Conservation (phyloP, 2,797 vertebrate genomes). For the Odontamblyopus lacepedii region DNA sequence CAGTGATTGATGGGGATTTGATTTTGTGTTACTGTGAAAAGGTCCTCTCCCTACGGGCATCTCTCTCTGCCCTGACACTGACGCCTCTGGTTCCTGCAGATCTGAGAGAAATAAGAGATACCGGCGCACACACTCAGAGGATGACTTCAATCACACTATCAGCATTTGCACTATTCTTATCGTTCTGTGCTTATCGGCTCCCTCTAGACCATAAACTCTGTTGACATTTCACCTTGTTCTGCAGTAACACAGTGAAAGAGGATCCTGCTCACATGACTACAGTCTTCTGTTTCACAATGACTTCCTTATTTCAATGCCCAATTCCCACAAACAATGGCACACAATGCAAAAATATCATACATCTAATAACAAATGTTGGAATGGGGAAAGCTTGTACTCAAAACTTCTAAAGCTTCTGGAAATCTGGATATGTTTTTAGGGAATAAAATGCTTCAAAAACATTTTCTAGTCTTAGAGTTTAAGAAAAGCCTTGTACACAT, state of each 20-base stretch:
- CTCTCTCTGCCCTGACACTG: slow-evolving; percentile 54
- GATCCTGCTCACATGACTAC: slow-evolving; percentile 32
- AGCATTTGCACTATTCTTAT: slow-evolving; percentile 61
- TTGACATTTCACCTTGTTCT: slow-evolving; percentile 72
- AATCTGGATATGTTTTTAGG: background rate
- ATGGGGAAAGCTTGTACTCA: background rate
- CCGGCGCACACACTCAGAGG: slow-evolving; percentile 37
- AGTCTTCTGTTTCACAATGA: slow-evolving; percentile 19
- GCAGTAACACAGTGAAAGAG: slow-evolving; percentile 27
- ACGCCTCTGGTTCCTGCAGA: slow-evolving; percentile 58
- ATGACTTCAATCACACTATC: slow-evolving; percentile 56
- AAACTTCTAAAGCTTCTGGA: background rate
- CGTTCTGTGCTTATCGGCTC: slow-evolving; percentile 51
- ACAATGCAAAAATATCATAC: background rate
- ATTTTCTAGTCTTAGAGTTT: too few species aligned
- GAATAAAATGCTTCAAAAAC: too few species aligned
- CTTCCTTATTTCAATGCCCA: slow-evolving; percentile 32
- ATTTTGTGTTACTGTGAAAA: slow-evolving; percentile 38
- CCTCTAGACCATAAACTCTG: slow-evolving; percentile 48
- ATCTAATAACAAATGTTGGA: background rate
- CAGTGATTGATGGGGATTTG: slow-evolving; percentile 44
- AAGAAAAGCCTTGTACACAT: too few species aligned
- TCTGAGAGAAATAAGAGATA: slow-evolving; percentile 67
- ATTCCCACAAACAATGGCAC: background rate
- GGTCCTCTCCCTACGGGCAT: slow-evolving; percentile 49